Evolutionary conservation across 2,797 vertebrate genomes (phyloP).

Genomic region (Geotrypetes seraphini): DNA sequence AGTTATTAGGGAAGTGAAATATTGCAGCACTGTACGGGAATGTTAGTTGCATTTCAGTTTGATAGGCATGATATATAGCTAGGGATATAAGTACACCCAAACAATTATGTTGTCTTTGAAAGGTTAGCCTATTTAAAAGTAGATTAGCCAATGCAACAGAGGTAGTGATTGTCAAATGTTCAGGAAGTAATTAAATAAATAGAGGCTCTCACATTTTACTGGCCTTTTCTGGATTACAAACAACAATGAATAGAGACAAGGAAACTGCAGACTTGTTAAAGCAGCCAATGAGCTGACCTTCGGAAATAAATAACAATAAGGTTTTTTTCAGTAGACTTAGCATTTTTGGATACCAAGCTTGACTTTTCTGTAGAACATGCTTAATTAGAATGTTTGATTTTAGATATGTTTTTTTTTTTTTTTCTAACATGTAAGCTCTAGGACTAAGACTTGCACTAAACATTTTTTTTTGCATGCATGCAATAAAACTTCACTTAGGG

Average conservation of each 20-base stretch:
- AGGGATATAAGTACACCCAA: constrained; percentile 52
- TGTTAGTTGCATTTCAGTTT: constrained; percentile 52
- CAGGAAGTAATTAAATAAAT: constrained; percentile 68
- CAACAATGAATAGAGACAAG: constrained; percentile 65
- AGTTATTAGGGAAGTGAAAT: constrained; percentile 19
- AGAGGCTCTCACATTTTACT: constrained; percentile 54
- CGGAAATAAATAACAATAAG: constrained; percentile 21
- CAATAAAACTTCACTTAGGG: too few species aligned
- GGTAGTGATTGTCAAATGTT: constrained; percentile 47
- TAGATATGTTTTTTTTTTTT: too few species aligned
- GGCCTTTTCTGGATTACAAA: constrained; percentile 57
- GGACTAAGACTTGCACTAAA: too few species aligned
- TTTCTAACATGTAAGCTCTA: too few species aligned
- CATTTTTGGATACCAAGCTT: too few species aligned
- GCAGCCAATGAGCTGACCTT: constrained; percentile 25
- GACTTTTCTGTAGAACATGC: background rate
- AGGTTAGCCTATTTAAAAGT: constrained; percentile 52
- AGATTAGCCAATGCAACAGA: constrained; percentile 47
- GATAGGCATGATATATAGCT: constrained; percentile 59
- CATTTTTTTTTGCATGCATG: too few species aligned
- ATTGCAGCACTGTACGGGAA: constrained; percentile 19
- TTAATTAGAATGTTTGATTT: too few species aligned
- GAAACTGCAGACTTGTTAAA: constrained; percentile 46
- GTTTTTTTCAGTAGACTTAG: background rate
- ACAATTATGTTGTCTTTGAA: constrained; percentile 57